Base-by-base conservation (phyloP, 2,797 vertebrate species). In the Myotis planiceps region DNA sequence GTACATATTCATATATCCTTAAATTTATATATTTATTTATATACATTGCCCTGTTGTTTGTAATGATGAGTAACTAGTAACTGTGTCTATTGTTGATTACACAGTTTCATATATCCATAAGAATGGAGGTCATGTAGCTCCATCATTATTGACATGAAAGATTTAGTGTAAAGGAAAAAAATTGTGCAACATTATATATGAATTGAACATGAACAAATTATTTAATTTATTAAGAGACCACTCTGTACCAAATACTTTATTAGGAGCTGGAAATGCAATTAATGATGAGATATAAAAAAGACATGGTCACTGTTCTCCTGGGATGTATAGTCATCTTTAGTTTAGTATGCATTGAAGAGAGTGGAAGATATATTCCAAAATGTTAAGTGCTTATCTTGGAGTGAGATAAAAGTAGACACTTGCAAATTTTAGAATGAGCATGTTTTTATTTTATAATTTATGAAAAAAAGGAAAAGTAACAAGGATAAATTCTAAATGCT, bases 361-460 rank as follows among this genome's bases (percentile, higher is more conserved):
- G 6, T 45, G 32, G 69, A 82, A 89, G 29, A 74, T 71, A 49
- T 18, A 37, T 86, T 90, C n/a, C 63, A 65, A 37, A 82, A 80
- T 93, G 9, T 85, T 85, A 60, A 60, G 49, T 51, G 23, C n/a
- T 89, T 85, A 42, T 9, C 18, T 86, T 58, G 16, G 34, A 82
- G 19, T 47, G 39, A 90, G 39, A 68, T 69, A 84, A 25, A 86
- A 53, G 6, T 78, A 80, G 65, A 58, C 34, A 60, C 14, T 82
- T 83, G 58, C 74, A 95, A 72, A 53, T 78, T 94, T 90, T 83
- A 60, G 42, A 92, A 65, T 60, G 32, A 78, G 23, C 34, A 14
- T 79, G 7, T 74, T 19, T 86, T 94, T 84, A 42, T 90, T 78
- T 94, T 58, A 39, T 76, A 66, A 72, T 90, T 90, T 92, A 55